Evolutionary conservation across 1,140 invertebrate species (phyloP).

Genomic region (Pseudomyrmex flavicornis): DNA sequence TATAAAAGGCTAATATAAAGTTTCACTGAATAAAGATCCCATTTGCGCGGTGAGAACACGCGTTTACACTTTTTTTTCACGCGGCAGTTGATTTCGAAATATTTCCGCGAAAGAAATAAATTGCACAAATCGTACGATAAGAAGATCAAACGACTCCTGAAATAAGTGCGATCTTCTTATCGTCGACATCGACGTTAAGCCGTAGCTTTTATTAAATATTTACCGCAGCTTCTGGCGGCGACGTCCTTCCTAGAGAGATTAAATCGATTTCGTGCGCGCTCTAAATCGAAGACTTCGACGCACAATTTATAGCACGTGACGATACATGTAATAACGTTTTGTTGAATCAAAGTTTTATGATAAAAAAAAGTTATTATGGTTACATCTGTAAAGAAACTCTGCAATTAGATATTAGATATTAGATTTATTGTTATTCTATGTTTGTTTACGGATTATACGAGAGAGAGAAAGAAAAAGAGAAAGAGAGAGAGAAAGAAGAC

Average conservation of each 20-base stretch:
- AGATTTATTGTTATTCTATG: background rate
- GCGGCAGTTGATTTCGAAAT: background rate
- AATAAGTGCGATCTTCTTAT: slow-evolving; percentile 24
- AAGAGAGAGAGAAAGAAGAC: background rate
- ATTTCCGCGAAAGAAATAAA: background rate
- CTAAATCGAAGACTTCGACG: background rate
- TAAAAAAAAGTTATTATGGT: background rate
- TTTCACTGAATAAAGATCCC: too few relatives aligned
- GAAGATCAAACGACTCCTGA: slow-evolving; percentile 7
- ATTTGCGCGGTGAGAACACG: too few relatives aligned
- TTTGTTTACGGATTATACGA: background rate
- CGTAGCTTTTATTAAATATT: slow-evolving; percentile 1
- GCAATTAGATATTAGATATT: background rate
- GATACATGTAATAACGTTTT: background rate
- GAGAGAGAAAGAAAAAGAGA: too few relatives aligned
- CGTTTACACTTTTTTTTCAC: background rate
- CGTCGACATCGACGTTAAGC: background rate
- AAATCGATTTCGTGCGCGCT: background rate
- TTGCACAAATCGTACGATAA: slow-evolving; percentile 3
- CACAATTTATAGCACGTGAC: background rate
- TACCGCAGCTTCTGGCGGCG: background rate
- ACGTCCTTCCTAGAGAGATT: background rate
- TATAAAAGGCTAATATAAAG: background rate
- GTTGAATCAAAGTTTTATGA: background rate
- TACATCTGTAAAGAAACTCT: background rate